Evolutionary conservation across 2,888 invertebrate species (phyloP), one percentile per base, ranked within the genome.

Genomic region (Maniola hyperantus): DNA sequence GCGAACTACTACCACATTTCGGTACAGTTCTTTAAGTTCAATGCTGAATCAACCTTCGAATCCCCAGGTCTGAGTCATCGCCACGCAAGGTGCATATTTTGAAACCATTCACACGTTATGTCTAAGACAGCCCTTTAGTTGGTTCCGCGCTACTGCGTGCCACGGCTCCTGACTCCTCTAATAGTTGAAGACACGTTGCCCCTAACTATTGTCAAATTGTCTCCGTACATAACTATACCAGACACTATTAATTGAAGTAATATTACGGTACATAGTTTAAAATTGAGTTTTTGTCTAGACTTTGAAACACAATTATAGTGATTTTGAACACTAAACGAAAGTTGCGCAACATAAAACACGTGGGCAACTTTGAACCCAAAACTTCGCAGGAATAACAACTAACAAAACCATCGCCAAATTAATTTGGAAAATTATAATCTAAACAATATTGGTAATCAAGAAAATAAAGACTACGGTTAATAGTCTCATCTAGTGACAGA

Each of bases 141-240:
- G 70, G 88, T 89, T 89, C 84, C 82, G 81, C 84, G 68, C 82
- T 76, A 80, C 73, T 79, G 81, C 80, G 72, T 74, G 77, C 78
- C 84, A 89, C 88, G 89, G 85, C 81, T 76, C 81, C 83, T 87
- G 87, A 70, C 64, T 84, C 75, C 79, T 81, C 80, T 88, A 88
- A 89, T 86, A 78, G 79, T 72, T 69, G 69, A 76, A 75, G 77
- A 79, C 79, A 76, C 83, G 69, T 81, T 82, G 83, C 79, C 82
- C 82, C 81, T 79, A 46, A n/a, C 50, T 54, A 65, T 51, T 39
- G 67, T 64, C 33, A 33, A 67, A 62, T 53, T 64, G 64, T 67
- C 53, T 44, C 20, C n/a, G 18, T 62, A 13, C 44, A 53, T 34
- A 63, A 61, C 46, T 64, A 63, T 66, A 48, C 13, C n/a, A 50